phyloP scores from a whole-genome alignment of 2,113 vertebrate species.

The Bolborhynchus lineola region DNA sequence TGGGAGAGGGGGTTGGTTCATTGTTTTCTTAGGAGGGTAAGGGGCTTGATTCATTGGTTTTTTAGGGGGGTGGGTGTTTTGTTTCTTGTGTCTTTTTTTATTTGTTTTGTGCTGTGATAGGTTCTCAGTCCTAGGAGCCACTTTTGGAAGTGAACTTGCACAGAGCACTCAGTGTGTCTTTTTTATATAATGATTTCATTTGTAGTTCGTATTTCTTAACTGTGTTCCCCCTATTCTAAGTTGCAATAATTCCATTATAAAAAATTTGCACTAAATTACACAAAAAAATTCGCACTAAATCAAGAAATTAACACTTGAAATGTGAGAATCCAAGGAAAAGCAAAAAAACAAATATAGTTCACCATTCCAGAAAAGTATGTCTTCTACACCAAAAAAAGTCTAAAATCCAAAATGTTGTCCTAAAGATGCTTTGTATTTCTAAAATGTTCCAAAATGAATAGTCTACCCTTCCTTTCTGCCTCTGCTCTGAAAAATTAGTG shows the following conservation, averaged over 20 bases:
- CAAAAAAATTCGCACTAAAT: too few species aligned
- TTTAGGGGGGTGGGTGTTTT: not conserved
- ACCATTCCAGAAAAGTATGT: not conserved
- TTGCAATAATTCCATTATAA: not conserved
- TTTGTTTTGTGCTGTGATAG: not conserved
- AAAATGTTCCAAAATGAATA: not conserved
- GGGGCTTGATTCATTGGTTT: not conserved
- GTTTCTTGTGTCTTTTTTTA: not conserved
- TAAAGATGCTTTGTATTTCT: not conserved
- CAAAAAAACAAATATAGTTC: not conserved
- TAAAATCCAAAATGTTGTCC: not conserved
- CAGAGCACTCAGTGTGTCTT: not conserved
- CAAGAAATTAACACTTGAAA: not conserved
- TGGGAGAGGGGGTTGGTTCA: not conserved
- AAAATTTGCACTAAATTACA: not conserved
- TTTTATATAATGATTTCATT: not conserved
- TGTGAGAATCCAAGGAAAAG: not conserved
- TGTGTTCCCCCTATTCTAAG: not conserved
- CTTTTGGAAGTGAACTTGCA: not conserved
- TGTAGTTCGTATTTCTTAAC: not conserved
- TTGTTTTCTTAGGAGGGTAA: not conserved
- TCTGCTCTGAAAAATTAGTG: not conserved
- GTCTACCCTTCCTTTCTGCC: not conserved
- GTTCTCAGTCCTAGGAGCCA: not conserved
- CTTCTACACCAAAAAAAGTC: not conserved